Evolutionary conservation across 2,888 invertebrate species (phyloP), one percentile per base, ranked within the genome.

Genomic region (Hedychridium roseum): DNA sequence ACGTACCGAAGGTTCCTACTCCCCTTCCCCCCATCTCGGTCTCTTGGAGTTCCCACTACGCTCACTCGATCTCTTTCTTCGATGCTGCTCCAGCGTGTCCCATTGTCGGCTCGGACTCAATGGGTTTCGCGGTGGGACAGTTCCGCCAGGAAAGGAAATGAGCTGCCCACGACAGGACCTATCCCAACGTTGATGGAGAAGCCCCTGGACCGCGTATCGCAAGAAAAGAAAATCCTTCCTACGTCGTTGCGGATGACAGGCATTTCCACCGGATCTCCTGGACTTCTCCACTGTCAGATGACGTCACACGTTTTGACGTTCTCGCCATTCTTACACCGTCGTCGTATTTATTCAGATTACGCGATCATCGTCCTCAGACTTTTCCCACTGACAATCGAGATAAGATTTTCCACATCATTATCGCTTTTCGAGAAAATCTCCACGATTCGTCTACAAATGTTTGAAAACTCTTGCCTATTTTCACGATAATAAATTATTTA

Each of bases 141-240:
- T 54, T 62, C 57, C n/a, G n/a, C n/a, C n/a, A n/a, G n/a, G 51
- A 64, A 64, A 64, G 64, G 64, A 64, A 64, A 64, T 66, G 64
- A 64, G 64, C 55, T 64, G 64, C 55, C 54, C 56, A 47, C 51
- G 54, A 53, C 66, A 55, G 57, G 66, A 66, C 64, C 64, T 64
- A 66, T 51, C 64, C 57, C 66, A 64, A 64, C 48, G 43, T n/a
- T n/a, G n/a, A 51, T 36, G 55, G 62, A 62, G 65, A 65, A 63
- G 62, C 50, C 57, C 60, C 55, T 50, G 58, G 58, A 49, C 50
- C 54, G 47, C 50, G 18, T n/a, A n/a, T 7, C 36, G 34, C n/a
- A 32, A 34, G 44, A 44, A 48, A 51, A 64, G 57, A 54, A 62
- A 54, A 39, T 43, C 50, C 30, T 7, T 23, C 15, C 20, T 5